These are phyloP conservation scores for Carpatolechia fugitivella DNA, from an alignment of 2,888 invertebrate species.

Conservation along the genomic window DNA sequence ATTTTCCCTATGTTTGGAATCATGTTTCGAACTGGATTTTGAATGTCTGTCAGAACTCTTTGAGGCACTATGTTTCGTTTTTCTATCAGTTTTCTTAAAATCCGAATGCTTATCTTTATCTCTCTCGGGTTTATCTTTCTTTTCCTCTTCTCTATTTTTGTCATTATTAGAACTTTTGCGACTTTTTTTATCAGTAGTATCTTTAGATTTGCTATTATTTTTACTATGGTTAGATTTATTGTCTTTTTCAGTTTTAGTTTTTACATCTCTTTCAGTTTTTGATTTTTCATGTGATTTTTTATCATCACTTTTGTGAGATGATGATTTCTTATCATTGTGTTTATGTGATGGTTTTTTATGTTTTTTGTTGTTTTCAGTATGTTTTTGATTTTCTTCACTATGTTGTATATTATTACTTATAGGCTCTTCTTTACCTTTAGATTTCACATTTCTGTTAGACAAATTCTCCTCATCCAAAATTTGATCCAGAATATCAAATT, in stretches of 20 bases:
- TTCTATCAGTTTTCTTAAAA: slow-evolving; percentile 39
- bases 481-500: slow-evolving; percentile 75
- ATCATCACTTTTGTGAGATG: slow-evolving; percentile 21
- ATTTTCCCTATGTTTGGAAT: slow-evolving; percentile 42
- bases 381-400: slow-evolving; percentile 6
- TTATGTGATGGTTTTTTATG: slow-evolving; percentile 11
- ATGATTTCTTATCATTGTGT: slow-evolving; percentile 21
- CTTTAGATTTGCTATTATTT: slow-evolving; percentile 37
- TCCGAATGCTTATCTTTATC: slow-evolving; percentile 35
- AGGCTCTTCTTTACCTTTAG: slow-evolving; percentile 63
- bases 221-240: slow-evolving; percentile 19
- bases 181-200: slow-evolving; percentile 47
- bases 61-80: slow-evolving; percentile 37
- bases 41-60: slow-evolving; percentile 36
- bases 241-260: neutral
- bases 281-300: slow-evolving; percentile 25
- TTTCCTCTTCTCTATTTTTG: slow-evolving; percentile 46
- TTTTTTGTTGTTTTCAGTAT: slow-evolving; percentile 22
- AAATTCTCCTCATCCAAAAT: slow-evolving; percentile 70
- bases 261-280: neutral
- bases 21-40: slow-evolving; percentile 45
- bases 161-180: slow-evolving; percentile 57
- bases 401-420: neutral
- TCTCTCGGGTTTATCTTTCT: slow-evolving; percentile 42
- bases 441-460: neutral